A percentile compares a stretch with the other conserved stretches of the same genome.
Conservation (phyloP, 2,113 vertebrate species). For the Amphilophus citrinellus region DNA sequence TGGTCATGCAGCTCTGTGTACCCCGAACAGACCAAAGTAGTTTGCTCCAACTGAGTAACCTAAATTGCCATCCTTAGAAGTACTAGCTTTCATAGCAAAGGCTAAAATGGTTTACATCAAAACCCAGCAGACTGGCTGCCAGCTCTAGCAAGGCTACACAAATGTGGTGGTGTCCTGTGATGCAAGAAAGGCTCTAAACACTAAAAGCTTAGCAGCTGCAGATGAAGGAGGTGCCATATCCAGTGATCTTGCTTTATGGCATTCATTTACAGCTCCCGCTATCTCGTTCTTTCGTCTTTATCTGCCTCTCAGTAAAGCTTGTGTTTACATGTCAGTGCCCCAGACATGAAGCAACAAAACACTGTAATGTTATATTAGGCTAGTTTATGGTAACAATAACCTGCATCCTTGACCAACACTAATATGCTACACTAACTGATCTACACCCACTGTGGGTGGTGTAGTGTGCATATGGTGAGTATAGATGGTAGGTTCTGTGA, state of each 20-base stretch:
- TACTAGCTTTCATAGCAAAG: background rate
- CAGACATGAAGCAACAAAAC: background rate
- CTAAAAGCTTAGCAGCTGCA: constrained; percentile 21
- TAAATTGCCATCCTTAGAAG: constrained; percentile 10
- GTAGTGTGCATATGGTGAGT: background rate
- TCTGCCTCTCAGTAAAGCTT: constrained; percentile 18
- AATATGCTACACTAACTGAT: background rate
- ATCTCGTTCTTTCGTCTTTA: constrained; percentile 29
- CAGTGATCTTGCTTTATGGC: constrained; percentile 54
- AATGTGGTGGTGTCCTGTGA: constrained; percentile 46
- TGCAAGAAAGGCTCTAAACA: constrained; percentile 55
- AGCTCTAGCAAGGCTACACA: constrained; percentile 14
- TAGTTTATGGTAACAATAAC: constrained; percentile 55
- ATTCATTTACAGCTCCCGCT: constrained; percentile 35
- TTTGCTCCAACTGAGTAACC: constrained; percentile 10
- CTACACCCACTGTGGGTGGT: background rate
- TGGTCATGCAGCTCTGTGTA: background rate
- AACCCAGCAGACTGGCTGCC: background rate
- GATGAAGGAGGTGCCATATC: constrained; percentile 44
- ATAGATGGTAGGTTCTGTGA: background rate
- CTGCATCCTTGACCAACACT: constrained; percentile 38
- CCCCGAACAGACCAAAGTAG: background rate
- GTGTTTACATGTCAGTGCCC: constrained; percentile 29
- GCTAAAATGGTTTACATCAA: constrained; percentile 12
- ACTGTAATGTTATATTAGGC: background rate